These are phyloP conservation scores for Leptoteleia sp. DNA, from an alignment of 1,140 invertebrate genomes.

Conservation along the genomic window DNA sequence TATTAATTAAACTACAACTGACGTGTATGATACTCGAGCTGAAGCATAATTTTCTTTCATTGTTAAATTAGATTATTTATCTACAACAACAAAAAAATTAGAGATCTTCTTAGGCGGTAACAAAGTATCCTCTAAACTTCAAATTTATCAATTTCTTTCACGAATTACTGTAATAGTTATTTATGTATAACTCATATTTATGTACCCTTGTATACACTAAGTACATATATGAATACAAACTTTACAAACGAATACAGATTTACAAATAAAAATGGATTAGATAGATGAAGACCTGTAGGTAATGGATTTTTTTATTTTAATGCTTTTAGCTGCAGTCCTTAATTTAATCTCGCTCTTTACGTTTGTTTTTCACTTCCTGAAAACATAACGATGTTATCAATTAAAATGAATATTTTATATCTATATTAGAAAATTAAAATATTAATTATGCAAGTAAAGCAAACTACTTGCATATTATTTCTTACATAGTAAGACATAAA, in stretches of 20 bases:
- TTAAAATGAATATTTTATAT: too few species aligned
- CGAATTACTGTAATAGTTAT: conserved; percentile 63
- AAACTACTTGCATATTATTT: too few species aligned
- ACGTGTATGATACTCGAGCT: conserved; percentile 34
- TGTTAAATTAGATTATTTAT: not conserved
- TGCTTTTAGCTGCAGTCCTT: conserved; percentile 63
- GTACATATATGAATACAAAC: conserved; percentile 18
- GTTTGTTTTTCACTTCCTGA: conserved; percentile 75
- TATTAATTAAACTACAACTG: conserved; percentile 33
- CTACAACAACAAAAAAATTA: too few species aligned
- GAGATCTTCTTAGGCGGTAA: conserved; percentile 49
- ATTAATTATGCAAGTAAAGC: too few species aligned
- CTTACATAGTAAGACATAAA: too few species aligned
- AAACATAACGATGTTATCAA: too few species aligned
- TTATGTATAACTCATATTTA: conserved; percentile 62
- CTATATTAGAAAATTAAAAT: too few species aligned
- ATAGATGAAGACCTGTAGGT: conserved; percentile 81
- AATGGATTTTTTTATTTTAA: conserved; percentile 77
- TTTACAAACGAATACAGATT: conserved; percentile 67
- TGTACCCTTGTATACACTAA: conserved; percentile 57
- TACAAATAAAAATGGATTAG: conserved; percentile 74
- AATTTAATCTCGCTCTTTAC: conserved; percentile 68
- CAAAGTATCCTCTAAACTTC: conserved; percentile 57
- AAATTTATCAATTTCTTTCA: conserved; percentile 45
- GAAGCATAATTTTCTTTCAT: conserved; percentile 8